Evolutionary conservation across 64 coral and sea anemone species (phyloP).

Genomic region (Trachythela sp.): DNA sequence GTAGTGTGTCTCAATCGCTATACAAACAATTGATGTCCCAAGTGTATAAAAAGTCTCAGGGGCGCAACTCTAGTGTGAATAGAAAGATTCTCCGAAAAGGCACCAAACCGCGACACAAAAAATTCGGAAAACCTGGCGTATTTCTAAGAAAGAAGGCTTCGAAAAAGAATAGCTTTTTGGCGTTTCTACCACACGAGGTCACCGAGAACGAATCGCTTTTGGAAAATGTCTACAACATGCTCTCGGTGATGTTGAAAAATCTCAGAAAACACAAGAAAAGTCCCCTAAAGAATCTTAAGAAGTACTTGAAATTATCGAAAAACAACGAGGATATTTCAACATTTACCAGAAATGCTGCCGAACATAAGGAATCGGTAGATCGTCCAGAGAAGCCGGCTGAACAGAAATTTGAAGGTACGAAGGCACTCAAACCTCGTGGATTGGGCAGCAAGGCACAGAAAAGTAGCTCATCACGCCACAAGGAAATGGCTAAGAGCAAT

Average conservation of each 20-base stretch:
- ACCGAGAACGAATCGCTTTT: not conserved
- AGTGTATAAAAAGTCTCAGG: not conserved
- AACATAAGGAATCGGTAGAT: not conserved
- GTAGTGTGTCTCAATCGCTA: not conserved
- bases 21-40: not conserved
- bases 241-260: not conserved
- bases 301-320: not conserved
- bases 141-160: conserved; percentile 22
- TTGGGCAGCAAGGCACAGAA: not conserved
- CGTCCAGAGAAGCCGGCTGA: not conserved
- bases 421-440: not conserved
- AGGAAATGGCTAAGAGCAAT: not conserved
- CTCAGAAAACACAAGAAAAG: not conserved
- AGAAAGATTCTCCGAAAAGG: not conserved
- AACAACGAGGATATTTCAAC: not conserved
- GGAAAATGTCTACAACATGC: not conserved
- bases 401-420: not conserved
- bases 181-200: conserved; percentile 12
- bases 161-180: not conserved
- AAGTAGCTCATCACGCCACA: not conserved
- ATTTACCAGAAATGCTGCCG: not conserved
- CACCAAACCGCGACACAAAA: not conserved
- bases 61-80: not conserved
- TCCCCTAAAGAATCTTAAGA: not conserved
- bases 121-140: not conserved